Base-by-base conservation (phyloP, 2,113 vertebrate genomes). In the Nicator chloris region DNA sequence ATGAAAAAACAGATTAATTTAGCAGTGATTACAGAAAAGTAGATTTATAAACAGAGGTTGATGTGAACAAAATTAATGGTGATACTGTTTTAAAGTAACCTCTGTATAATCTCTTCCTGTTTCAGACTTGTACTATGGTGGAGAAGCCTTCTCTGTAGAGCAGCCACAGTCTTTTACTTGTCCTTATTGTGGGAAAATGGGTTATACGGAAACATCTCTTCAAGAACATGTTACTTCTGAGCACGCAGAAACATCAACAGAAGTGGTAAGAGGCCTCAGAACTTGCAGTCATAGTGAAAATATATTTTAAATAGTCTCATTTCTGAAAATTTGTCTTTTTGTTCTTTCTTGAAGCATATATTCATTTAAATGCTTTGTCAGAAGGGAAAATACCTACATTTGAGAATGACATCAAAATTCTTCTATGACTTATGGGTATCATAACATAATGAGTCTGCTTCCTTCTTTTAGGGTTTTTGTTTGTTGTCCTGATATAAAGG, bases 171-270 rank as follows among this genome's bases (percentile, higher is more conserved):
- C 99, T 11, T 99, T 99, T 92, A 99, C 99, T 95, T 99, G 99
- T 99, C 99, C 99, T 96, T 99, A 99, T 97, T 99, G 99, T 98
- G 99, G 99, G 47, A 99, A 99, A 96, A 99, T 99, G 99, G 87
- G 87, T 82, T 93, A 88, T 68, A 92, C 91, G 6, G 91, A 95
- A 93, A 88, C 94, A 37, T 75, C 72, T 59, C 72, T 75, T 75
- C 72, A 75, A 20, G 72, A 75, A 59, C 72, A 75, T 37, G 72
- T 75, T 59, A 14, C 72, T 75, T 75, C 72, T 47, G 72, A 75
- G 22, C 72, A 75, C 0, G 54, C 72, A 47, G 72, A 75, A 75
- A 75, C 72, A 47, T 59, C 72, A 59, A 75, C 71, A 75, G 71
- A 75, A 33, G 71, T 75, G 71, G 71, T 75, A 75, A 75, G 71